phyloP scores from a whole-genome alignment of 2,888 invertebrate species.

The Ectemnius continuus region DNA sequence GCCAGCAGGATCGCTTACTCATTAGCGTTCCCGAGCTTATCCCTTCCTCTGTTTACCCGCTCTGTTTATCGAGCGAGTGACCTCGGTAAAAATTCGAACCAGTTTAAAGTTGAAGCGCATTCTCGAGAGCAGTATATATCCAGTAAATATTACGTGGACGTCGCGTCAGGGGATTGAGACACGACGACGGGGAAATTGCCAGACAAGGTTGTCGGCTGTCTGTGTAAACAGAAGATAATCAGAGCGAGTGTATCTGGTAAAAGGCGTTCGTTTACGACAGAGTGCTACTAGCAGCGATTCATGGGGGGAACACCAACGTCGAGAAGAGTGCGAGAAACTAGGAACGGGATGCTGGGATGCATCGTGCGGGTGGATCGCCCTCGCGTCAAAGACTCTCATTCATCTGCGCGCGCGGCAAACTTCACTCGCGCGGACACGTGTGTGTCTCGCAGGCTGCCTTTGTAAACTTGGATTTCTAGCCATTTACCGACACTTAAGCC shows the following conservation, averaged over 20 bases:
- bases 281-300: background rate
- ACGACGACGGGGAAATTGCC: conserved; percentile 15
- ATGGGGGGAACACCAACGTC: conserved; percentile 56
- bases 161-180: conserved; percentile 25
- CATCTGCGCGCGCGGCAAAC: conserved; percentile 68
- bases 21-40: conserved; percentile 51
- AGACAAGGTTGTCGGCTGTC: no score
- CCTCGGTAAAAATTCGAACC: no score
- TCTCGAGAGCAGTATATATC: no score
- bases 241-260: no score
- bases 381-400: conserved; percentile 64
- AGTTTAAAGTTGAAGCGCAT: no score
- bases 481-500: conserved; percentile 66
- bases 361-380: conserved; percentile 37
- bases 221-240: no score
- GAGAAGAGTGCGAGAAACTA: conserved; percentile 46
- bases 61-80: no score
- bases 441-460: conserved; percentile 62
- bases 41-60: no score
- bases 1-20: conserved; percentile 53
- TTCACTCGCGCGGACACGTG: conserved; percentile 69
- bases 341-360: conserved; percentile 51
- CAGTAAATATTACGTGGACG: no score
- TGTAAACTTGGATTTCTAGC: conserved; percentile 72
- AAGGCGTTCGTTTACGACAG: background rate